Percentiles rank a stretch among this genome's conserved stretches.
Evolutionary conservation across 2,888 invertebrate species (phyloP).

Genomic region (Gastrophysa polygoni): DNA sequence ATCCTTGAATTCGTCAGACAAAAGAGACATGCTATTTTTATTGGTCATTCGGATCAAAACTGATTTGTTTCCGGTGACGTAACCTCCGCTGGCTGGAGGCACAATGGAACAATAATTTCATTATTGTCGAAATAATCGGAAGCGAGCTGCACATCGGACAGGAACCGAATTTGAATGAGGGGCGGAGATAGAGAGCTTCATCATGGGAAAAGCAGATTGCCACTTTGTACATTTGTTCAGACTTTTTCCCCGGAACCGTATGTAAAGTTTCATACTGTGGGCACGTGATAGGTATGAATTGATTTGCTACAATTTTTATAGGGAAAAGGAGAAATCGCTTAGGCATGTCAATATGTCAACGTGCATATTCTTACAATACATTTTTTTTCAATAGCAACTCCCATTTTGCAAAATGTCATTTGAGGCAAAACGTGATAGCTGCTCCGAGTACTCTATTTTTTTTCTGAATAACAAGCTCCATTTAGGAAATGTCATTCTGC

Average conservation of each 20-base stretch:
- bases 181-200: neutral
- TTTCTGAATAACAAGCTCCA: too few relatives aligned
- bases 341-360: too few relatives aligned
- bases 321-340: too few relatives aligned
- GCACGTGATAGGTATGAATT: too few relatives aligned
- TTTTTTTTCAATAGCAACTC: too few relatives aligned
- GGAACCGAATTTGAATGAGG: constrained; percentile 35
- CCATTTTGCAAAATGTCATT: too few relatives aligned
- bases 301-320: too few relatives aligned
- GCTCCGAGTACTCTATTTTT: too few relatives aligned
- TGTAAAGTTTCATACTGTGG: too few relatives aligned
- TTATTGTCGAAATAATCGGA: constrained; percentile 50
- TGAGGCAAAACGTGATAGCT: too few relatives aligned
- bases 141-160: constrained; percentile 39
- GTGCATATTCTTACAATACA: too few relatives aligned
- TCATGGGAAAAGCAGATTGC: neutral
- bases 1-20: neutral
- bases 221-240: neutral
- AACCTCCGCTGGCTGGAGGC: constrained; percentile 36
- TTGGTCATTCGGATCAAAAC: constrained; percentile 31
- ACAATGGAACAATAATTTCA: constrained; percentile 50
- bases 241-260: neutral
- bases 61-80: constrained; percentile 51
- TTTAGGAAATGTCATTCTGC: too few relatives aligned
- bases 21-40: constrained; percentile 19